Evolutionary conservation across 2,888 invertebrate genomes (phyloP), one percentile per base, ranked within the genome.

Genomic region (Drosophila eohydei): DNA sequence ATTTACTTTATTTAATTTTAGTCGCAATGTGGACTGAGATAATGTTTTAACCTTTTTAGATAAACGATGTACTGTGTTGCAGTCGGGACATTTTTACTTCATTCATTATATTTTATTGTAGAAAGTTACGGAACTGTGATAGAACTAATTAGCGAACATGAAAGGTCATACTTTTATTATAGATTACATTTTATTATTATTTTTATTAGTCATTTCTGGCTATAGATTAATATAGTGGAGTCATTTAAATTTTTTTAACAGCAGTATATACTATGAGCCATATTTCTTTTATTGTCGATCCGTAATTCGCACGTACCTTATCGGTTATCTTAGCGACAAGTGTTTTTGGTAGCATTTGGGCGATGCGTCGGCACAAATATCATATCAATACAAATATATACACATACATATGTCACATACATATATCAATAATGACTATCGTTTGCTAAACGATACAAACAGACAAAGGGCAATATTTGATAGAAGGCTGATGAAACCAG

Each of bases 401-500:
- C 8, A 51, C 8, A 34, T 36, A 21, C 21, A 16, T 16, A 32
- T 3, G n/a, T n/a, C n/a, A n/a, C n/a, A 26, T 52, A 14, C 34
- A 58, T 54, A 44, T 44, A 38, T 55, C 41, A 50, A 38, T 14
- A 11, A 30, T 43, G 54, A 26, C 40, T 28, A 40, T 30, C 38
- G 44, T 3, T 30, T 14, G 43, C 30, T 30, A 12, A 41, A 32
- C 44, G 44, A 14, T 50, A 60, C 54, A 59, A 57, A 51, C 51
- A 58, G 30, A 61, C 57, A 32, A 40, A 57, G 36, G 55, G 32
- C 34, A 51, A 66, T 43, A 52, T 46, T 34, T 57, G 62, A 57
- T 43, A 63, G 50, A 32, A 56, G 48, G 43, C 62, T 76, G 59
- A 76, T 66, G 34, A 66, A 76, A 80, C 76, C 61, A 54, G 62